Evolutionary conservation across 2,113 vertebrate genomes (phyloP).

Genomic region (Sinocyclocheilus grahami): DNA sequence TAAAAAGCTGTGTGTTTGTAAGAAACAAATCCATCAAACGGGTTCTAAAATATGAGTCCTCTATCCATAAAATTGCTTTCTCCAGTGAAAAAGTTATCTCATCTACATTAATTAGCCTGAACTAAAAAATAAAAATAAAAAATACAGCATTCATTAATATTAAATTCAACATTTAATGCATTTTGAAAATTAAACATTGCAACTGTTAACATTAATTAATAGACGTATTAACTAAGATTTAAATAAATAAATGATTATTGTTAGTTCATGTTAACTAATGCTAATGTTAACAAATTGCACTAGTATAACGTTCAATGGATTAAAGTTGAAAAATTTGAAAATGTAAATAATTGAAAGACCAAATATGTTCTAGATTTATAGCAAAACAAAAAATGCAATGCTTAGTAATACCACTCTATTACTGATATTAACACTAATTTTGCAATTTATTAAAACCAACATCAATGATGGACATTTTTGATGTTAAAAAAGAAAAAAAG

Average conservation of each 20-base stretch:
- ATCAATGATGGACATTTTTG: not conserved
- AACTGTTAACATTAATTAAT: too few relatives aligned
- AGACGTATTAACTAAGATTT: too few relatives aligned
- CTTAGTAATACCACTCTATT: not conserved
- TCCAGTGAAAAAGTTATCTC: too few relatives aligned
- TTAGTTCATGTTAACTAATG: not conserved
- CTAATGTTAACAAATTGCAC: not conserved
- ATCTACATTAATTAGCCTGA: not conserved
- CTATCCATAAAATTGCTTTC: too few relatives aligned
- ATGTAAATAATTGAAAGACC: not conserved
- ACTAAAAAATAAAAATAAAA: not conserved
- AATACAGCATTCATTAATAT: not conserved
- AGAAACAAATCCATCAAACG: too few relatives aligned
- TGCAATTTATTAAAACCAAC: not conserved
- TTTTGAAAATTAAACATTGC: too few relatives aligned
- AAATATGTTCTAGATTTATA: not conserved
- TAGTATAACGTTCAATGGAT: not conserved
- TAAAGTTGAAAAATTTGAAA: not conserved
- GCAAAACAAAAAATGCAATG: too few relatives aligned
- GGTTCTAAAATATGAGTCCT: too few relatives aligned
- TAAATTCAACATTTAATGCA: not conserved
- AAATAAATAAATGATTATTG: too few relatives aligned
- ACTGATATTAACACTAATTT: not conserved
- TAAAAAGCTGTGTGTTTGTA: too few relatives aligned
- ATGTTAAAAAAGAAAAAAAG: too few relatives aligned